These are phyloP conservation scores for Macrobrachium nipponense DNA, from an alignment of 1,140 invertebrate species.

Conservation along the genomic window DNA sequence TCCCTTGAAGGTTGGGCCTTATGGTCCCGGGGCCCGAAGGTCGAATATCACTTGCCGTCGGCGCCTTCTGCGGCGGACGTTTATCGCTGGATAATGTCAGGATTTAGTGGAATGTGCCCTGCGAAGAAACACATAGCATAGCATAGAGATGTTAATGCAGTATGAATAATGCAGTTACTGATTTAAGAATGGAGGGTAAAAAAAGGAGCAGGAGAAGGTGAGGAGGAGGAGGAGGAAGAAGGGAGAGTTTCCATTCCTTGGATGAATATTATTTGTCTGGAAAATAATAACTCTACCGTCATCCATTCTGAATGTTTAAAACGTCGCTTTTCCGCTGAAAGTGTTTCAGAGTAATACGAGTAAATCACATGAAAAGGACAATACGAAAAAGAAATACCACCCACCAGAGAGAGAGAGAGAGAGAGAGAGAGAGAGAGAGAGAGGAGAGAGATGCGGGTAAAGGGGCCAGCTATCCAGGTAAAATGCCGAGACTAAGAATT, in stretches of 20 bases:
- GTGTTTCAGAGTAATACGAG: too few species aligned
- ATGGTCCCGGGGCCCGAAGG: not conserved
- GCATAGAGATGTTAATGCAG: constrained; percentile 52
- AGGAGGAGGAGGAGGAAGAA: constrained; percentile 1
- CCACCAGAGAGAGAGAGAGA: not conserved
- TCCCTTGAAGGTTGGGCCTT: not conserved
- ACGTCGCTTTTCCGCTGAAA: too few species aligned
- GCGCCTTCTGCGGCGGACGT: constrained; percentile 18
- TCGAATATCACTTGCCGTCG: not conserved
- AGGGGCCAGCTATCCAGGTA: not conserved
- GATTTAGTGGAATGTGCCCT: constrained; percentile 46
- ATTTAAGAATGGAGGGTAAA: not conserved
- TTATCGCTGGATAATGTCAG: constrained; percentile 36
- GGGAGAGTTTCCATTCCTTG: not conserved
- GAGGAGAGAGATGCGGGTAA: not conserved
- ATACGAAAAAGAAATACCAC: not conserved
- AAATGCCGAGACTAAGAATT: not conserved
- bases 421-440: not conserved
- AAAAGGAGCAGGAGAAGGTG: constrained; percentile 12
- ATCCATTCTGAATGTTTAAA: too few species aligned
- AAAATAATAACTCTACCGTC: too few species aligned
- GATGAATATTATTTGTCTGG: too few species aligned
- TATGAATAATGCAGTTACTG: constrained; percentile 50
- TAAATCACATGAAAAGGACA: too few species aligned
- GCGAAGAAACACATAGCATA: constrained; percentile 45